Evolutionary conservation across 2,113 vertebrate genomes (phyloP).

Genomic region (Pipra filicauda): DNA sequence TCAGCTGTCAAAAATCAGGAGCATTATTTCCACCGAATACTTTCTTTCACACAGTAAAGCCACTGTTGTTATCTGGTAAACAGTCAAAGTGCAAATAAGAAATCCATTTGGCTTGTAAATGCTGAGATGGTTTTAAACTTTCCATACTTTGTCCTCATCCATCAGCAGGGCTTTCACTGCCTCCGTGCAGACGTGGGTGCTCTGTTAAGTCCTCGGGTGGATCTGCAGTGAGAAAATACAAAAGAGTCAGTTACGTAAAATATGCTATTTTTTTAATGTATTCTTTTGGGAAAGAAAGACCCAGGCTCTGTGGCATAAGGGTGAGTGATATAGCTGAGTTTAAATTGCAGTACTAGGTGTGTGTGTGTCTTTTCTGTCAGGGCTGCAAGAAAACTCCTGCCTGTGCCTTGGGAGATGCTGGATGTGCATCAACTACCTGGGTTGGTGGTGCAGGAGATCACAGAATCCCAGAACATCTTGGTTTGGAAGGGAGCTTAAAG

Average conservation of each 20-base stretch:
- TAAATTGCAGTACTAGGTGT: fast-evolving
- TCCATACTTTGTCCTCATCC: constrained; percentile 72
- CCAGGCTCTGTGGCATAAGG: background rate
- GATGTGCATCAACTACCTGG: background rate
- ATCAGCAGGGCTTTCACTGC: constrained; percentile 52
- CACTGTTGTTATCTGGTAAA: constrained; percentile 70
- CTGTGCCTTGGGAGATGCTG: background rate
- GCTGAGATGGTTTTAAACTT: constrained; percentile 82
- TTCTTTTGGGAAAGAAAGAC: background rate
- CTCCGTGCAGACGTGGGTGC: constrained; percentile 48
- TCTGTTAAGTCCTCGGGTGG: constrained; percentile 96
- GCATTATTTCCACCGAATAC: constrained; percentile 34
- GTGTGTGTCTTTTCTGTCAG: background rate
- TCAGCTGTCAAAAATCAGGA: constrained; percentile 45
- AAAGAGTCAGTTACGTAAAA: background rate
- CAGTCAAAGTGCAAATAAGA: constrained; percentile 84
- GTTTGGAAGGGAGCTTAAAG: background rate
- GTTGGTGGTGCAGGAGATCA: background rate
- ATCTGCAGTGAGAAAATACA: constrained; percentile 84
- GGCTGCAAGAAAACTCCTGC: background rate
- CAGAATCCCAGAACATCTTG: background rate
- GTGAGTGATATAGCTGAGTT: background rate
- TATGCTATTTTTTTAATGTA: background rate
- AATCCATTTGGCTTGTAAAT: constrained; percentile 87
- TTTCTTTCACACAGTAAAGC: constrained; percentile 66